A percentile compares a stretch with the other conserved stretches of the same genome.
These are phyloP conservation scores for Orchestia grillus DNA, from an alignment of 1,140 invertebrate genomes.

Conservation along the genomic window DNA sequence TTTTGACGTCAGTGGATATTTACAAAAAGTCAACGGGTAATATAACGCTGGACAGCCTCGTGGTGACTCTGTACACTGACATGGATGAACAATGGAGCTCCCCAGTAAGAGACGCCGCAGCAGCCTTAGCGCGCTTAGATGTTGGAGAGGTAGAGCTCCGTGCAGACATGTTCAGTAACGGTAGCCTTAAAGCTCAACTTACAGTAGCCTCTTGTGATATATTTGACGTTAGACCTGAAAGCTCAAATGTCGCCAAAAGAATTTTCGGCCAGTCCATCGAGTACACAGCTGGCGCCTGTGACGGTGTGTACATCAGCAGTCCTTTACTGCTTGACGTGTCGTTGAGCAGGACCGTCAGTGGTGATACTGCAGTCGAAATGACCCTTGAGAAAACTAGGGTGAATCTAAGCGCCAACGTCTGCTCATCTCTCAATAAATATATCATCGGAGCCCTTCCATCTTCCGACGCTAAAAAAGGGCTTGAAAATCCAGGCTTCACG, in stretches of 20 bases:
- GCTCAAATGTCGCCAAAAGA: constrained; percentile 77
- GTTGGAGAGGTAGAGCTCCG: constrained; percentile 79
- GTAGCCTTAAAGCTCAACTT: constrained; percentile 80
- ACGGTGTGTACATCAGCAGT: constrained; percentile 63
- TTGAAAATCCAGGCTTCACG: constrained; percentile 66
- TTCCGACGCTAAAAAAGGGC: constrained; percentile 51
- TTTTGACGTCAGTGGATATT: constrained; percentile 79
- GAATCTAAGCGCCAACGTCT: constrained; percentile 54
- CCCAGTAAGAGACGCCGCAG: constrained; percentile 80
- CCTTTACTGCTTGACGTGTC: constrained; percentile 65
- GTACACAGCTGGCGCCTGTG: constrained; percentile 54
- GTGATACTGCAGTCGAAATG: constrained; percentile 64
- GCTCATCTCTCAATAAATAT: constrained; percentile 63
- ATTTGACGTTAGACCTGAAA: constrained; percentile 82
- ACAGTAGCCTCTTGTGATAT: constrained; percentile 79
- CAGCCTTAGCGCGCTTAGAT: constrained; percentile 80
- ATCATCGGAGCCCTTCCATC: constrained; percentile 65
- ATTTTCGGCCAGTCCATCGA: constrained; percentile 66
- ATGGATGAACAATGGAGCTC: constrained; percentile 82
- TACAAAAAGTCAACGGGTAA: constrained; percentile 76
- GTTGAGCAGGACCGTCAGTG: constrained; percentile 65
- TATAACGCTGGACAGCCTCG: constrained; percentile 79
- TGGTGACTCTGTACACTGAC: constrained; percentile 80
- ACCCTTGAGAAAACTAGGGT: constrained; percentile 66
- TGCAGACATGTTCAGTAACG: constrained; percentile 79